These are phyloP conservation scores for Palythoa grandis DNA, from an alignment of 92 coral and sea anemone genomes.

Conservation along the genomic window DNA sequence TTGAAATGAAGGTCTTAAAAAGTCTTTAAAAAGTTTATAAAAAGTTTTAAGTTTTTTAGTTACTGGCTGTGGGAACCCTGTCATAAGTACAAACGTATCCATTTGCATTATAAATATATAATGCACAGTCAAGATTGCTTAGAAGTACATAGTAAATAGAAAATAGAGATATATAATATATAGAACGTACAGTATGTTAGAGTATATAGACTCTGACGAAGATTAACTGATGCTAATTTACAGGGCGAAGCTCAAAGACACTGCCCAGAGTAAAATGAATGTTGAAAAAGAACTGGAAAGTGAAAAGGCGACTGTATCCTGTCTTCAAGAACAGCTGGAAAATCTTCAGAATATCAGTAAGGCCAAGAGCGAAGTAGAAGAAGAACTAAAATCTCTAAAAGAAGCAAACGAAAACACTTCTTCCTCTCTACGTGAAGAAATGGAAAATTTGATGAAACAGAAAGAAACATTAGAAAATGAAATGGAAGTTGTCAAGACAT, in stretches of 20 bases:
- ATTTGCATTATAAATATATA: too few relatives aligned
- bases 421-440: slow-evolving; percentile 7
- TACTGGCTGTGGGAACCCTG: too few relatives aligned
- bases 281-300: slow-evolving; percentile 54
- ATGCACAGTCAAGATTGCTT: too few relatives aligned
- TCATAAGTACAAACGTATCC: background rate
- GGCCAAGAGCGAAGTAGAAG: slow-evolving; percentile 18
- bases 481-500: background rate
- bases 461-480: slow-evolving; percentile 7
- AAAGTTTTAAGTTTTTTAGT: too few relatives aligned
- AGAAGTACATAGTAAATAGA: too few relatives aligned
- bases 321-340: slow-evolving; percentile 18
- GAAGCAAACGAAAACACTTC: background rate
- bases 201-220: background rate
- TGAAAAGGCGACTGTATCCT: slow-evolving; percentile 7
- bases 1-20: too few relatives aligned
- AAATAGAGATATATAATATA: too few relatives aligned
- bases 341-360: slow-evolving; percentile 31
- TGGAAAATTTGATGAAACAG: background rate
- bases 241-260: slow-evolving; percentile 58
- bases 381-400: background rate
- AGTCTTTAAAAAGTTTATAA: too few relatives aligned
- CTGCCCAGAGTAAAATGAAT: slow-evolving; percentile 61
- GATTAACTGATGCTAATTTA: background rate
- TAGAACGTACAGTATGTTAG: too few relatives aligned